Conservation (phyloP, 2,113 vertebrate species). For the Ursus arctos region DNA sequence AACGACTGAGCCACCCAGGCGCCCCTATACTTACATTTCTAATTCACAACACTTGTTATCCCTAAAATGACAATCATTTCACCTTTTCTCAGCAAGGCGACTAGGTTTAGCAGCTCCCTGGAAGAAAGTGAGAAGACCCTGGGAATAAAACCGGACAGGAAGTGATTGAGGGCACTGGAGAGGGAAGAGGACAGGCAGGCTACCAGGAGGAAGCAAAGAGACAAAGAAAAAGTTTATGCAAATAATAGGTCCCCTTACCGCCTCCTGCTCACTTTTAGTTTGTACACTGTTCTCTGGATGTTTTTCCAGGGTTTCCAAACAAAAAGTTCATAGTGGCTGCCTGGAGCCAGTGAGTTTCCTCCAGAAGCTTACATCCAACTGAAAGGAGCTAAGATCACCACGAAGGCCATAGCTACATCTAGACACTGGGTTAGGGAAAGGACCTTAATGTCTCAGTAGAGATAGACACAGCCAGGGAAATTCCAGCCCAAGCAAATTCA, state of each 20-base stretch:
- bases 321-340: background rate
- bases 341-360: background rate
- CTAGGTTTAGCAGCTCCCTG: background rate
- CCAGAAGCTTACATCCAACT: background rate
- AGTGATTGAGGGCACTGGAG: background rate
- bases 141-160: background rate
- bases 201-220: background rate
- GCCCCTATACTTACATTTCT: background rate
- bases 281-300: background rate
- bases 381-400: background rate
- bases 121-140: background rate
- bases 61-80: background rate
- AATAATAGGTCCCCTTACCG: background rate
- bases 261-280: constrained; percentile 37
- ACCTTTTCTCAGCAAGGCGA: background rate
- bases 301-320: constrained; percentile 26
- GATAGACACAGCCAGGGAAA: constrained; percentile 25
- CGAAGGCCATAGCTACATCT: constrained; percentile 12
- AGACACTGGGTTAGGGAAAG: background rate
- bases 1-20: too few relatives aligned
- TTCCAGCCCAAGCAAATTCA: constrained; percentile 34
- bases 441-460: background rate
- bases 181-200: background rate
- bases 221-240: background rate
- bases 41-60: background rate